phyloP scores from a whole-genome alignment of 2,113 vertebrate genomes.

The Ammospiza caudacuta region DNA sequence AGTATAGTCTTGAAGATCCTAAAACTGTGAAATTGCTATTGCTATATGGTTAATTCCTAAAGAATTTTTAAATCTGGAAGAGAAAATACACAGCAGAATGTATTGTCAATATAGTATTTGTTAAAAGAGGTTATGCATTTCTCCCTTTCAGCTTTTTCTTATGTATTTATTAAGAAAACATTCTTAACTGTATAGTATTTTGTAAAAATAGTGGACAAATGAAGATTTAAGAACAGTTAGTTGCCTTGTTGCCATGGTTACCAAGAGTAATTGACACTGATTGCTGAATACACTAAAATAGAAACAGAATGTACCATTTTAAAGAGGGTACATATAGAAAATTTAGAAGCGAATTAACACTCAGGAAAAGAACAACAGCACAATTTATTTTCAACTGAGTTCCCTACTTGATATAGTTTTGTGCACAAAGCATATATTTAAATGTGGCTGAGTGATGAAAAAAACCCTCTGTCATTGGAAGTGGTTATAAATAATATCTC shows the following conservation, averaged over 20 bases:
- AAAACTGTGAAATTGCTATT: neutral
- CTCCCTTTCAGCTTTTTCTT: neutral
- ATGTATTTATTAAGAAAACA: slow-evolving; percentile 21
- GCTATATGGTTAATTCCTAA: neutral
- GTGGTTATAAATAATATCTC: slow-evolving; percentile 59
- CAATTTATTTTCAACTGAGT: slow-evolving; percentile 39
- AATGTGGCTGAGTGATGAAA: slow-evolving; percentile 11
- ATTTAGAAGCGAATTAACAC: slow-evolving; percentile 64
- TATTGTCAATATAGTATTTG: neutral
- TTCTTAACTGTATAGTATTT: slow-evolving; percentile 53
- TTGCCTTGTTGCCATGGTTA: slow-evolving; percentile 74
- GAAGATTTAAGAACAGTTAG: slow-evolving; percentile 75
- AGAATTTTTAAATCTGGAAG: neutral
- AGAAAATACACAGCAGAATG: neutral
- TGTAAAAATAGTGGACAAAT: slow-evolving; percentile 76
- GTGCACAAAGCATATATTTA: slow-evolving; percentile 42
- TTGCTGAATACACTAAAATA: slow-evolving; percentile 74
- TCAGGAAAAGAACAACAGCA: neutral
- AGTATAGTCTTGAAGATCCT: neutral
- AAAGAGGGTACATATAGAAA: slow-evolving; percentile 59
- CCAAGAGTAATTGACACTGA: slow-evolving; percentile 76
- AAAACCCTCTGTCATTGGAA: neutral
- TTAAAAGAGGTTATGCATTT: slow-evolving; percentile 15
- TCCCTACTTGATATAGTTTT: slow-evolving; percentile 33
- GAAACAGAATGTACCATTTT: slow-evolving; percentile 73